phyloP scores from a whole-genome alignment of 92 coral and sea anemone genomes.

The Micromussa lordhowensis region DNA sequence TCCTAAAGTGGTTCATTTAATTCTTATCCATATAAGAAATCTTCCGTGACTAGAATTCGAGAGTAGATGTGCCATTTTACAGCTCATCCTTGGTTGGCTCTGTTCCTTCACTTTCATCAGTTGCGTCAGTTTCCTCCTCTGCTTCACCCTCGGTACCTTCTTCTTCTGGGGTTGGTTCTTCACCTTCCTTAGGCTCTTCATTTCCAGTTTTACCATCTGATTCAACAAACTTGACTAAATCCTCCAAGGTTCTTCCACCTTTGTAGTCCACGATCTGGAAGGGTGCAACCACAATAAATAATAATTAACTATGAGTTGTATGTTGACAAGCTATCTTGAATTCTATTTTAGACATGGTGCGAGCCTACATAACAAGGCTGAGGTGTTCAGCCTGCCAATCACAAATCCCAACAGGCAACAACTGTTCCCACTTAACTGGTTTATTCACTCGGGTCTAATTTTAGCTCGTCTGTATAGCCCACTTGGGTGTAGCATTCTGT shows the following conservation, averaged over 20 bases:
- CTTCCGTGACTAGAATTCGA: neutral
- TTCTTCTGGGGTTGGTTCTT: constrained; percentile 74
- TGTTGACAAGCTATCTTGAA: neutral
- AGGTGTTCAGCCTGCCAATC: too few species aligned
- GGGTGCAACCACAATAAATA: neutral
- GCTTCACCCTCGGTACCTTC: constrained; percentile 58
- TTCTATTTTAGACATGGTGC: too few species aligned
- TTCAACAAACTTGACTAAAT: constrained; percentile 85
- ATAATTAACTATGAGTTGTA: neutral
- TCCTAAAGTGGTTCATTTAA: neutral
- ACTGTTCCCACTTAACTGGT: too few species aligned
- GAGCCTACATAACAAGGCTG: too few species aligned
- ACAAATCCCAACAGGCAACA: too few species aligned
- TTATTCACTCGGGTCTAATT: too few species aligned
- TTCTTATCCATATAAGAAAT: constrained; percentile 7
- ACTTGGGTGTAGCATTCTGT: too few species aligned
- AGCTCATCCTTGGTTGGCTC: constrained; percentile 78
- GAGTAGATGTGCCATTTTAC: constrained; percentile 47
- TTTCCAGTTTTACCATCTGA: constrained; percentile 91
- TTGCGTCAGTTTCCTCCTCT: constrained; percentile 60
- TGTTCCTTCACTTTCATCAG: constrained; percentile 66
- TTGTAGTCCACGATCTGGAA: constrained; percentile 89
- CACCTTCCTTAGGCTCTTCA: constrained; percentile 79
- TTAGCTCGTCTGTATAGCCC: too few species aligned
- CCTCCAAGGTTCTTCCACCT: constrained; percentile 95